These are phyloP conservation scores for Lasioglossum baleicum DNA, from an alignment of 1,140 invertebrate genomes.

Conservation along the genomic window DNA sequence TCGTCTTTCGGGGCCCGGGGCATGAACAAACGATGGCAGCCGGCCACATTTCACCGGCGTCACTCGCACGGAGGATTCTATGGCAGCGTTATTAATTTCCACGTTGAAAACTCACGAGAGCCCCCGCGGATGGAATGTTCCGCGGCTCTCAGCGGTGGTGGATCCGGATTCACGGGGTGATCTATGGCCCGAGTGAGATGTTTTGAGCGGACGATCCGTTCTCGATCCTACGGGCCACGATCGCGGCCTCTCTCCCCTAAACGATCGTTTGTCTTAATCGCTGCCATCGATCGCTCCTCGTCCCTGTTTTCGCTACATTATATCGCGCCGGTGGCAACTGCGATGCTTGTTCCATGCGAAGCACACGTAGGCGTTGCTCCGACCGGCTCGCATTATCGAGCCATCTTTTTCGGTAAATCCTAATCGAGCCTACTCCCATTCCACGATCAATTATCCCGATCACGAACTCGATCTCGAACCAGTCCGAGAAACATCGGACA, in stretches of 20 bases:
- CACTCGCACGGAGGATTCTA: slow-evolving; percentile 52
- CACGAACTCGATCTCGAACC: not conserved
- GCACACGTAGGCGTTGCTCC: slow-evolving; percentile 32
- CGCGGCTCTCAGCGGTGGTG: slow-evolving; percentile 59
- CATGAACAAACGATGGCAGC: slow-evolving; percentile 42
- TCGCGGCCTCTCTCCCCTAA: slow-evolving; percentile 67
- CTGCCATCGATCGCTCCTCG: slow-evolving; percentile 69
- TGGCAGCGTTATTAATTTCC: slow-evolving; percentile 65
- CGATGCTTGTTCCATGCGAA: slow-evolving; percentile 49
- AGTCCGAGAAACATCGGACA: too few species aligned
- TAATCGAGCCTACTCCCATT: slow-evolving; percentile 17
- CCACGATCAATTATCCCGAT: slow-evolving; percentile 2
- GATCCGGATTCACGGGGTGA: slow-evolving; percentile 66
- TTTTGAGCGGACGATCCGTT: slow-evolving; percentile 77
- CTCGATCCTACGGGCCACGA: slow-evolving; percentile 64
- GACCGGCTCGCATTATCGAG: slow-evolving; percentile 7
- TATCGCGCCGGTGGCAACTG: slow-evolving; percentile 62
- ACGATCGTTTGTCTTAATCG: slow-evolving; percentile 77
- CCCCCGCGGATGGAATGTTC: slow-evolving; percentile 55
- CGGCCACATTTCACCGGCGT: slow-evolving; percentile 59
- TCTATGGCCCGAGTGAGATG: slow-evolving; percentile 78
- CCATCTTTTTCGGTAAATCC: not conserved
- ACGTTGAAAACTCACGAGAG: slow-evolving; percentile 64
- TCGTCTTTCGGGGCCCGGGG: not conserved
- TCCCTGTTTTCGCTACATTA: slow-evolving; percentile 44